Percentiles rank a stretch among this genome's conserved stretches.
phyloP scores from a whole-genome alignment of 35 echinoderm and acorn worm genomes.

The Patiria miniata region DNA sequence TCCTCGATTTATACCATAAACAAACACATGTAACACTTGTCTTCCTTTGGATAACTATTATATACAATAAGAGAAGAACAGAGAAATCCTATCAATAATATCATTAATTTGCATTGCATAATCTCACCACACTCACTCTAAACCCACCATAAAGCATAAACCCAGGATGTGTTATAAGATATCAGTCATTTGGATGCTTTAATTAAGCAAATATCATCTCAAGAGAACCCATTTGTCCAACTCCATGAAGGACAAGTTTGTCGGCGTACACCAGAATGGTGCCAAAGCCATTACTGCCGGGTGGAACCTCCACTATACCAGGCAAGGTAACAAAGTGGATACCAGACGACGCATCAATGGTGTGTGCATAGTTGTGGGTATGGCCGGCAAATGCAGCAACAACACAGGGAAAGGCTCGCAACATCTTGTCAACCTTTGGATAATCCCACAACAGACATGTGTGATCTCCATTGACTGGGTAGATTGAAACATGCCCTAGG shows the following conservation, averaged over 20 bases:
- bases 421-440: constrained; percentile 54
- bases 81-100: too few species aligned
- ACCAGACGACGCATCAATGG: constrained; percentile 37
- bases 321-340: constrained; percentile 75
- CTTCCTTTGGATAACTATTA: too few species aligned
- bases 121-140: too few species aligned
- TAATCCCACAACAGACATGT: constrained; percentile 82
- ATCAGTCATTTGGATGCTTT: neutral
- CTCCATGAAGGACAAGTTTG: constrained; percentile 39
- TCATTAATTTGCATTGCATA: too few species aligned
- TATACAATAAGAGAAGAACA: too few species aligned
- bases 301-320: constrained; percentile 65
- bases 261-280: constrained; percentile 70
- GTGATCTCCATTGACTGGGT: neutral
- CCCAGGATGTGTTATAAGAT: too few species aligned
- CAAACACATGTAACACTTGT: too few species aligned
- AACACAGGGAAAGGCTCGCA: constrained; percentile 62
- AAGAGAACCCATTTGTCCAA: constrained; percentile 27
- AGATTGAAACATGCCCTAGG: constrained; percentile 82
- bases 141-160: too few species aligned
- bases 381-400: constrained; percentile 80
- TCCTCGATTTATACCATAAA: too few species aligned
- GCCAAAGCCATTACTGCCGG: constrained; percentile 67
- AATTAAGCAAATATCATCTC: neutral
- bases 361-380: constrained; percentile 50